phyloP scores from a whole-genome alignment of 2,113 vertebrate species.

The Hemicordylus capensis region DNA sequence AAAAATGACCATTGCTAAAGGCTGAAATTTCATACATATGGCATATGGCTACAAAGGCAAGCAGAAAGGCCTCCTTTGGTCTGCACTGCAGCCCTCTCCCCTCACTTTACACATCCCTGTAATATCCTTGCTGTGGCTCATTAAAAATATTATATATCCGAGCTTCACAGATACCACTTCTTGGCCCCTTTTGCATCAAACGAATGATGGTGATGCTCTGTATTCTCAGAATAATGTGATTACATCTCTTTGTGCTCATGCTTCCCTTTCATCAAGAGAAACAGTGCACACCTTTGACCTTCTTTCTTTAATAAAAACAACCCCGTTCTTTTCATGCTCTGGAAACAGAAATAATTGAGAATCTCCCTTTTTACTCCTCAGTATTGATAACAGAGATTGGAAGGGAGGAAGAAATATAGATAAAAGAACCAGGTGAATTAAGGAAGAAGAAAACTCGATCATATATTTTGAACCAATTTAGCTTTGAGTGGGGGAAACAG shows the following conservation, averaged over 20 bases:
- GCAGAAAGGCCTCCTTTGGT: not conserved
- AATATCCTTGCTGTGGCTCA: not conserved
- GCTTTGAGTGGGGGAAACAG: constrained; percentile 58
- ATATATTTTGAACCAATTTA: constrained; percentile 63
- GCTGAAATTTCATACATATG: not conserved
- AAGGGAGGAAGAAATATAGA: constrained; percentile 60
- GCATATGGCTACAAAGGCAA: not conserved
- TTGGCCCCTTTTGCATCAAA: constrained; percentile 49
- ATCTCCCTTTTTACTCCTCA: constrained; percentile 66
- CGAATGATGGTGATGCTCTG: constrained; percentile 48
- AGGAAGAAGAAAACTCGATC: constrained; percentile 47
- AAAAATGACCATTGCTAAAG: not conserved
- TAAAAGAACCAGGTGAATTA: constrained; percentile 57
- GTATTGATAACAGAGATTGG: constrained; percentile 22
- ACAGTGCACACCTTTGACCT: constrained; percentile 60
- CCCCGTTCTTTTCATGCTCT: constrained; percentile 56
- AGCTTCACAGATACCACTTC: constrained; percentile 39
- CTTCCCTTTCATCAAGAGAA: constrained; percentile 64
- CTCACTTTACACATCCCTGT: not conserved
- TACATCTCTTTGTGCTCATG: constrained; percentile 55
- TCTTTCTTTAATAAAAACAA: constrained; percentile 56
- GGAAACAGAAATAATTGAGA: constrained; percentile 49
- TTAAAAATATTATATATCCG: not conserved
- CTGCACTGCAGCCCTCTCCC: not conserved
- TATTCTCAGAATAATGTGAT: constrained; percentile 62